These are phyloP conservation scores for Pogonophryne albipinna DNA, from an alignment of 2,797 vertebrate species.

Conservation along the genomic window DNA sequence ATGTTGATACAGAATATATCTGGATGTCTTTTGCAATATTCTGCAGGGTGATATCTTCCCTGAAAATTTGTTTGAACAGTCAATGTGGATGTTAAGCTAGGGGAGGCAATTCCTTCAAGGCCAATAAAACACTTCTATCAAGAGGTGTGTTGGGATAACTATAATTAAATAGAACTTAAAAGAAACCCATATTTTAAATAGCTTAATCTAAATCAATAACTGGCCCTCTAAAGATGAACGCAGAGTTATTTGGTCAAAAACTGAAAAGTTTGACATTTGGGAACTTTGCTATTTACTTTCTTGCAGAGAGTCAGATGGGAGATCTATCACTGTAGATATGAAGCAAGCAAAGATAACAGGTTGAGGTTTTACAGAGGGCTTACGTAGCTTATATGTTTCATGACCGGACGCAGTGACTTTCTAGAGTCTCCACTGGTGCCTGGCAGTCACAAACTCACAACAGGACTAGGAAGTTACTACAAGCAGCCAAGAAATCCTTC, in stretches of 20 bases:
- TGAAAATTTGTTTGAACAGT: conserved; percentile 25
- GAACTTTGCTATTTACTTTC: background rate
- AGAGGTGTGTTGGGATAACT: background rate
- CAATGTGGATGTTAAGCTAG: conserved; percentile 1
- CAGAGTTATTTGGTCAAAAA: background rate
- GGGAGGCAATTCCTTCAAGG: conserved; percentile 11
- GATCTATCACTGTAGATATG: too few species aligned
- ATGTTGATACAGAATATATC: conserved; percentile 26
- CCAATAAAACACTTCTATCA: conserved; percentile 14
- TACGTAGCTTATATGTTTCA: background rate
- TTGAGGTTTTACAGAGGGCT: background rate
- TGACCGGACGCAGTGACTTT: background rate
- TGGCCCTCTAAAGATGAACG: background rate
- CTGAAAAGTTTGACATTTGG: background rate
- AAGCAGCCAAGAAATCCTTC: background rate
- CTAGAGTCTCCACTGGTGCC: background rate
- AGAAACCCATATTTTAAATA: background rate
- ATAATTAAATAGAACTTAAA: background rate
- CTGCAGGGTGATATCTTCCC: conserved; percentile 19
- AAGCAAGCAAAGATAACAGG: background rate
- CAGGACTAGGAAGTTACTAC: background rate
- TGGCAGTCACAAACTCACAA: background rate
- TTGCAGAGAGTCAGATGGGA: background rate
- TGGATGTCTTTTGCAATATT: conserved; percentile 36
- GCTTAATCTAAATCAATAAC: background rate